A percentile compares a stretch with the other conserved stretches of the same genome.
Conservation (phyloP, 2,888 invertebrate genomes). For the Liposcelis brunnea region DNA sequence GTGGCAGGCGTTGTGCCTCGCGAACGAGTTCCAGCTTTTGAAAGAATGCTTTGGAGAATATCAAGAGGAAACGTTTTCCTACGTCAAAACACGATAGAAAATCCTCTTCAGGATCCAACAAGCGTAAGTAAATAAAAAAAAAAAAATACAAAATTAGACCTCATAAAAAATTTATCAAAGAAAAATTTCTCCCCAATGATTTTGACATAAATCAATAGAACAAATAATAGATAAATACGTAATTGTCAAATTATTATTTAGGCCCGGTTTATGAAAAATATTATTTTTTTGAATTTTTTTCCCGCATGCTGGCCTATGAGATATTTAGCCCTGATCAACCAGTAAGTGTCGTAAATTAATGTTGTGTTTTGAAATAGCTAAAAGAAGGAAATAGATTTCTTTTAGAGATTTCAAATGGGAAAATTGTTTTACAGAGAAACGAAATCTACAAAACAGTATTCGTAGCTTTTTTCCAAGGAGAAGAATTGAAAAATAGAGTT, state of each 20-base stretch:
- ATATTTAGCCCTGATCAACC: too few relatives aligned
- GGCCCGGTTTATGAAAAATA: not conserved
- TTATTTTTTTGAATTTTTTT: too few relatives aligned
- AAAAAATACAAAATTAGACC: not conserved
- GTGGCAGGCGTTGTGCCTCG: slow-evolving; percentile 85
- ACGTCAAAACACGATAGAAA: slow-evolving; percentile 66
- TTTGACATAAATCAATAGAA: not conserved
- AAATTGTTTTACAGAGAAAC: slow-evolving; percentile 46
- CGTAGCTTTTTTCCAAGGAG: slow-evolving; percentile 79
- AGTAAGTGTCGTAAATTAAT: too few relatives aligned
- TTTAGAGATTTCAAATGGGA: not conserved
- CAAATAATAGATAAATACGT: too few relatives aligned
- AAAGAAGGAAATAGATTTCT: slow-evolving; percentile 2
- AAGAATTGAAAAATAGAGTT: slow-evolving; percentile 74
- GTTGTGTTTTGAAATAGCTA: too few relatives aligned
- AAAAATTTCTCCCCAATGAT: not conserved
- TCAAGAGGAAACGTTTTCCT: slow-evolving; percentile 84
- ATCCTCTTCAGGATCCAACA: slow-evolving; percentile 64
- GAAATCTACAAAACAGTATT: slow-evolving; percentile 80
- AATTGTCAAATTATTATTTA: too few relatives aligned
- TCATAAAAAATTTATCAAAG: too few relatives aligned
- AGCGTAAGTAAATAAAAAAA: slow-evolving; percentile 46
- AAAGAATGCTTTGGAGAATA: slow-evolving; percentile 84
- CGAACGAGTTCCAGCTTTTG: slow-evolving; percentile 76
- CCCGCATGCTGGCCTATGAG: too few relatives aligned